Percentiles rank a stretch among this genome's conserved stretches.
Evolutionary conservation across 2,888 invertebrate genomes (phyloP).

Genomic region (Sminthurides aquaticus): DNA sequence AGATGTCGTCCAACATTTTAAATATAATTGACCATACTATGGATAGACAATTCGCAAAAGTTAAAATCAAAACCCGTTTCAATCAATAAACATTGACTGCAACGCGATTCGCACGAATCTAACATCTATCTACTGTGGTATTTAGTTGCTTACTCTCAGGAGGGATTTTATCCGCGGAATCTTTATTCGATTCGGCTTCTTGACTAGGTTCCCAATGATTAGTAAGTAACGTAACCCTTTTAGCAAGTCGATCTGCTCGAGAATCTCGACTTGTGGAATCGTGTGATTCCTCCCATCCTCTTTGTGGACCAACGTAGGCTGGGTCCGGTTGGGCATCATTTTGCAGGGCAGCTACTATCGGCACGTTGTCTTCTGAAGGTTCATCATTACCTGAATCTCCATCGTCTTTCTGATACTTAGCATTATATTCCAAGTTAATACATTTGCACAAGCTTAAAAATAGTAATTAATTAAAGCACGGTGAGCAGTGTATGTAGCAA

Average conservation of each 20-base stretch:
- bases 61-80: too few relatives aligned
- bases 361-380: constrained; percentile 57
- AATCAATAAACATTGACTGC: too few relatives aligned
- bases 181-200: constrained; percentile 26
- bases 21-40: constrained; percentile 78
- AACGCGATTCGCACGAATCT: too few relatives aligned
- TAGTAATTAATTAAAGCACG: too few relatives aligned
- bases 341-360: constrained; percentile 33
- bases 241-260: constrained; percentile 24
- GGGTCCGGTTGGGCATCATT: constrained; percentile 28
- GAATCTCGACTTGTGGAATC: constrained; percentile 3
- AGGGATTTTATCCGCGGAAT: constrained; percentile 31
- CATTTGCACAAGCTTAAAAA: neutral
- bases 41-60: constrained; percentile 13
- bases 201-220: constrained; percentile 27
- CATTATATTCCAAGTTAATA: neutral
- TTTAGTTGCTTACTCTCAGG: constrained; percentile 42
- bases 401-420: constrained; percentile 61
- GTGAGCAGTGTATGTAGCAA: neutral
- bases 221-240: constrained; percentile 29
- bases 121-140: too few relatives aligned
- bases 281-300: constrained; percentile 1
- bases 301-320: neutral
- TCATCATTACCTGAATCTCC: constrained; percentile 94
- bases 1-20: constrained; percentile 82